Evolutionary conservation across 2,797 vertebrate species (phyloP).

Genomic region (Lycodopsis pacificus): DNA sequence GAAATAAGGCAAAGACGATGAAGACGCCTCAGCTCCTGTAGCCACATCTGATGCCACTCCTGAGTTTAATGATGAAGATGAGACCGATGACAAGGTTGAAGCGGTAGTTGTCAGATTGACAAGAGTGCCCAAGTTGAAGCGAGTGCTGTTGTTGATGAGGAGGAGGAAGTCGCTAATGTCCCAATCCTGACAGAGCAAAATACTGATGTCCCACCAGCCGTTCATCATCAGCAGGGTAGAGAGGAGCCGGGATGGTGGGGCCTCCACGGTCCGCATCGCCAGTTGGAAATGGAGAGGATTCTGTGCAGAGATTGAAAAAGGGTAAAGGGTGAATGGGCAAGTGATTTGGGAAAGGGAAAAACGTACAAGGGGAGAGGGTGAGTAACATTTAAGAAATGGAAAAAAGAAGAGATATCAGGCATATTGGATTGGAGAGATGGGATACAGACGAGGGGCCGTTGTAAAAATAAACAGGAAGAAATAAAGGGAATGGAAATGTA

Average conservation of each 20-base stretch:
- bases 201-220: constrained; percentile 96
- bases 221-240: constrained; percentile 94
- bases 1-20: constrained; percentile 52
- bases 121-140: constrained; percentile 90
- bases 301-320: constrained; percentile 76
- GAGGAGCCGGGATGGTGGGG: constrained; percentile 88
- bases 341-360: neutral
- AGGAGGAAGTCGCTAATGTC: constrained; percentile 92
- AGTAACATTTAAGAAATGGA: neutral
- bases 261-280: constrained; percentile 87
- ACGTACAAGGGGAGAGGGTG: neutral
- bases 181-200: constrained; percentile 94
- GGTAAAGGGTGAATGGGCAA: neutral
- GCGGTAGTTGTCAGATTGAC: constrained; percentile 88
- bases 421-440: constrained; percentile 14
- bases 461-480: constrained; percentile 22
- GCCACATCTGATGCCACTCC: constrained; percentile 28
- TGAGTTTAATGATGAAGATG: constrained; percentile 50
- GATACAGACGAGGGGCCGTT: constrained; percentile 22
- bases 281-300: constrained; percentile 97
- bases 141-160: constrained; percentile 91
- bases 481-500: constrained; percentile 19
- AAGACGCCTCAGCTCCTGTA: constrained; percentile 55
- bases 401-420: neutral
- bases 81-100: constrained; percentile 26